Conservation (phyloP, 1,140 invertebrate genomes). For the Pogonomyrmex barbatus region DNA sequence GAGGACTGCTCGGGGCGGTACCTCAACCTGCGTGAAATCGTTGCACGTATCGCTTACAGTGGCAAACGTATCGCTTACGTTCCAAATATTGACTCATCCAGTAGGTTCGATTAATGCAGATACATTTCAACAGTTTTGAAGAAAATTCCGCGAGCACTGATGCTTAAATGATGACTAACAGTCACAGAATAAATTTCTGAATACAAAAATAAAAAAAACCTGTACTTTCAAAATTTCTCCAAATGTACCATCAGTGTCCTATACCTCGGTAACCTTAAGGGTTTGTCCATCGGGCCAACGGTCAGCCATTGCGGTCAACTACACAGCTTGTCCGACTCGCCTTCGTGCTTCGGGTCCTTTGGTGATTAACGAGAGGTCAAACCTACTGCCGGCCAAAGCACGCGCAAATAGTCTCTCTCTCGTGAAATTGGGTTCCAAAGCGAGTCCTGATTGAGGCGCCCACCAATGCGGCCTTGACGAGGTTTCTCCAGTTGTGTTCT, state of each 20-base stretch:
- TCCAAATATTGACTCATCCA: slow-evolving; percentile 34
- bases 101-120: slow-evolving; percentile 4
- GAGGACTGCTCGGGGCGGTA: slow-evolving; percentile 73
- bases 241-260: slow-evolving; percentile 37
- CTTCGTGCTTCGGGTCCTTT: slow-evolving; percentile 82
- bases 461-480: slow-evolving; percentile 73
- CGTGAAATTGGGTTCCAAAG: slow-evolving; percentile 81
- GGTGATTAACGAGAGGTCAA: slow-evolving; percentile 86
- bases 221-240: neutral
- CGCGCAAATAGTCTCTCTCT: slow-evolving; percentile 77
- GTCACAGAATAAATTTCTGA: neutral
- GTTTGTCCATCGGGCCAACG: slow-evolving; percentile 75
- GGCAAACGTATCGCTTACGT: slow-evolving; percentile 47
- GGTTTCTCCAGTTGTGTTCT: slow-evolving; percentile 67
- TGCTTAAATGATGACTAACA: neutral
- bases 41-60: slow-evolving; percentile 71
- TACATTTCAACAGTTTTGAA: neutral
- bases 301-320: slow-evolving; percentile 84
- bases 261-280: slow-evolving; percentile 71
- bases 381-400: slow-evolving; percentile 79
- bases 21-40: slow-evolving; percentile 75
- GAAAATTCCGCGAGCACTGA: neutral
- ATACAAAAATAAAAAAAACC: neutral
- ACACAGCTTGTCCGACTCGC: slow-evolving; percentile 83
- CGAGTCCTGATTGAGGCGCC: slow-evolving; percentile 83